Conservation (phyloP, 2,888 invertebrate species). For the Ariolimax columbianus region DNA sequence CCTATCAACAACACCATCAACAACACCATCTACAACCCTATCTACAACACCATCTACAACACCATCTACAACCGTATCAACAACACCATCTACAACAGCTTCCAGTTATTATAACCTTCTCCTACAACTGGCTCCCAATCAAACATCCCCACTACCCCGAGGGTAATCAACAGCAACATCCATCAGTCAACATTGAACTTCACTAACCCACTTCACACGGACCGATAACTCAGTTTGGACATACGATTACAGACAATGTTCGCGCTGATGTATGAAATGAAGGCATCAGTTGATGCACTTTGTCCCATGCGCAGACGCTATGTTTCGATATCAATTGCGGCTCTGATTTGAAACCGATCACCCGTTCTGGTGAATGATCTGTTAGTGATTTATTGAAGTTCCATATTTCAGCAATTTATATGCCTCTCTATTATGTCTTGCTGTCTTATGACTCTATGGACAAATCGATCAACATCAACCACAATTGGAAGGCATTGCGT, state of each 20-base stretch:
- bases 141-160: background rate
- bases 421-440: no score
- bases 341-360: background rate
- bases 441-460: no score
- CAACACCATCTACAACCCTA: background rate
- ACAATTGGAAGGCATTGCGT: no score
- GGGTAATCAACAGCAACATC: background rate
- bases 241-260: background rate
- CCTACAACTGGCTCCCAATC: background rate
- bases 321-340: background rate
- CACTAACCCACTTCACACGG: constrained; percentile 4
- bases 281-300: background rate
- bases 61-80: background rate
- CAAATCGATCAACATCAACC: no score
- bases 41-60: background rate
- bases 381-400: background rate
- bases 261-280: background rate
- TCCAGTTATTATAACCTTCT: background rate
- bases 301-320: background rate
- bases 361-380: background rate
- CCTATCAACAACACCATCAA: background rate
- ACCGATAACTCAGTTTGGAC: background rate
- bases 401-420: no score
- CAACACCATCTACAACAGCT: background rate
- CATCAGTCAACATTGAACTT: constrained; percentile 4